Evolutionary conservation across 2,888 invertebrate species (phyloP), one percentile per base, ranked within the genome.

Genomic region (Pocota personata): DNA sequence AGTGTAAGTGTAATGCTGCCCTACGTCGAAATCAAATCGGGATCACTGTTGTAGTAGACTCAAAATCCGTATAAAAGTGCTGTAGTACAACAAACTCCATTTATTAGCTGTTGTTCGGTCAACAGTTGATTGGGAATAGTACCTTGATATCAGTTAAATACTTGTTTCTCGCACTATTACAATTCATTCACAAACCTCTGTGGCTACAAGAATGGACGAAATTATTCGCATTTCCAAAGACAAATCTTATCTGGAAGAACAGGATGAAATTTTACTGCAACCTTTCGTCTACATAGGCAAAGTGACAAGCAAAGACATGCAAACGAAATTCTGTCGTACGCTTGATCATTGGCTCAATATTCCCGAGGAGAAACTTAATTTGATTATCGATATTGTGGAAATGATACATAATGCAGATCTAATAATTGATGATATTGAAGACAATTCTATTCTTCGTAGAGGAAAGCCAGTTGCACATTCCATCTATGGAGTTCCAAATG

Each of bases 371-470:
- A 98, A 97, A 90, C 93, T 98, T 21, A 92, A 93, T 60, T 94
- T 95, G 14, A 97, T 99, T 76, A 96, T 96, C 46, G 97, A 98
- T 90, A 97, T 98, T 88, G 96, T 97, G 19, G 97, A 98, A 93
- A 97, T 99, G 95, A 94, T 99, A 37, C 99, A 99, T 92, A 99
- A 98, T 93, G 96, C 98, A 78, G 98, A 98, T 93, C 94, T 99
- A 78, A 93, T 99, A 98, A 95, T 98, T 91, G 99, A 99, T 93
- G 99, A 99, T 93, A 99, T 99, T 91, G 97, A 99, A 94, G 99
- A 99, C 93, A 97, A 96, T 93, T 98, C 98, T 12, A 96, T 97
- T 90, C 94, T 99, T 69, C 95, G 98, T 87, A 94, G 98, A 90
- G 98, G 98, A 21, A 96, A 97, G 88, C 98, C 98, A 12, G 98